These are phyloP conservation scores for Rhimphoctona megacephalus DNA, from an alignment of 2,888 invertebrate species.

Conservation along the genomic window DNA sequence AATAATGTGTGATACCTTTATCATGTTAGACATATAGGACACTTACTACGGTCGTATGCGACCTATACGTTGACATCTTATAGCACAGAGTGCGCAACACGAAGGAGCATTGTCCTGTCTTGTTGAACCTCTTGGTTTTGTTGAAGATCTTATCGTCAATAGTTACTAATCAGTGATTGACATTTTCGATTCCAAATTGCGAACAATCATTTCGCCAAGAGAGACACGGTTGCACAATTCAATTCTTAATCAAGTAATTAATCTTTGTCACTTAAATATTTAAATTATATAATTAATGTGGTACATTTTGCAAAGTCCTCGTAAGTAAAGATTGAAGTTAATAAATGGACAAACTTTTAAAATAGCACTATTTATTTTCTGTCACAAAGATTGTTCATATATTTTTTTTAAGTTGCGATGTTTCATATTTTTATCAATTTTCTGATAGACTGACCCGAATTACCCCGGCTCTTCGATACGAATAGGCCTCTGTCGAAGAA, in stretches of 20 bases:
- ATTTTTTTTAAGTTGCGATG: not conserved
- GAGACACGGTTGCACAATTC: not conserved
- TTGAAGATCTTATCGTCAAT: not conserved
- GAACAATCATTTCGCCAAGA: not conserved
- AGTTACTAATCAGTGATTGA: not conserved
- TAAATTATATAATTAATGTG: not conserved
- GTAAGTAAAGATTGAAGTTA: too few species aligned
- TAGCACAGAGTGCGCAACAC: slow-evolving; percentile 28
- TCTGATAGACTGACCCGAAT: not conserved
- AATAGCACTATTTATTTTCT: not conserved
- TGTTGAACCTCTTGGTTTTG: not conserved
- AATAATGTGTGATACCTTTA: slow-evolving; percentile 71
- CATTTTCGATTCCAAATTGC: not conserved
- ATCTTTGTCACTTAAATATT: not conserved
- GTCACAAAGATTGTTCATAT: not conserved
- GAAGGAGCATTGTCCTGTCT: slow-evolving; percentile 74
- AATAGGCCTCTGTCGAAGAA: not conserved
- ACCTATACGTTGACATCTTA: slow-evolving; percentile 32
- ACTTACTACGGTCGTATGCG: slow-evolving; percentile 65
- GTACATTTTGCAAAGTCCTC: too few species aligned
- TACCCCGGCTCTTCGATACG: not conserved
- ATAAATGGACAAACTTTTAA: not conserved
- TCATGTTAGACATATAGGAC: slow-evolving; percentile 70
- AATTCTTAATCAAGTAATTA: not conserved
- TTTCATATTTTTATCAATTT: not conserved